Percentiles rank a stretch among this genome's conserved stretches.
phyloP scores from a whole-genome alignment of 1,140 invertebrate species.

The Ceratina calcarata region DNA sequence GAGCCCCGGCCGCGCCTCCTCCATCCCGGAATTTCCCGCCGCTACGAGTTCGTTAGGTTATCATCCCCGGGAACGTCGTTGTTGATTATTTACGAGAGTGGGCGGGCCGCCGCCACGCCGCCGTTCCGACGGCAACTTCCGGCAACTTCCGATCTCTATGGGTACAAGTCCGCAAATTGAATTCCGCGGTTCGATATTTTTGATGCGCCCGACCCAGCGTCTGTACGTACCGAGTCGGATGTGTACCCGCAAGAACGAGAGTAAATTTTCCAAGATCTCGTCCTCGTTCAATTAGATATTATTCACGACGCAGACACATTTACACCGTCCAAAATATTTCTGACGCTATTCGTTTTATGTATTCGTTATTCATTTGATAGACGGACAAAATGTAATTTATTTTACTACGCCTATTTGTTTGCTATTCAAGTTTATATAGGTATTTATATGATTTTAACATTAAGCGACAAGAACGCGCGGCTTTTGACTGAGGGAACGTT shows the following conservation, averaged over 20 bases:
- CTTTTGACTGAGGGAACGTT: neutral
- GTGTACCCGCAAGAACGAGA: neutral
- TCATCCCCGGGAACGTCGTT: neutral
- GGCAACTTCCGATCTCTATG: neutral
- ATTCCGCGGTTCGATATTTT: constrained; percentile 10
- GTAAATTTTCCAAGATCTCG: neutral
- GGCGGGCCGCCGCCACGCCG: neutral
- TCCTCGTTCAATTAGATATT: neutral
- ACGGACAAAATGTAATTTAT: neutral
- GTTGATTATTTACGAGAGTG: constrained; percentile 14
- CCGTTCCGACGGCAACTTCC: neutral
- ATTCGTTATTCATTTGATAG: too few relatives aligned
- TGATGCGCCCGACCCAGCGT: neutral
- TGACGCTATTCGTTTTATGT: too few relatives aligned
- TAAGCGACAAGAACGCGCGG: too few relatives aligned
- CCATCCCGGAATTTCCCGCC: too few relatives aligned
- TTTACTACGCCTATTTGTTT: neutral
- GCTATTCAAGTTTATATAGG: too few relatives aligned
- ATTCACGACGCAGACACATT: neutral
- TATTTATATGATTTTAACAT: too few relatives aligned
- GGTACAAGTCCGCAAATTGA: neutral
- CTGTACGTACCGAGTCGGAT: neutral
- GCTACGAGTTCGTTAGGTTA: neutral
- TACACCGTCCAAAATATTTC: too few relatives aligned
- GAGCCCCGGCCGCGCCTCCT: neutral